A percentile compares a stretch with the other conserved stretches of the same genome.
Evolutionary conservation across 2,113 vertebrate species (phyloP).

Genomic region (Zapus hudsonius): DNA sequence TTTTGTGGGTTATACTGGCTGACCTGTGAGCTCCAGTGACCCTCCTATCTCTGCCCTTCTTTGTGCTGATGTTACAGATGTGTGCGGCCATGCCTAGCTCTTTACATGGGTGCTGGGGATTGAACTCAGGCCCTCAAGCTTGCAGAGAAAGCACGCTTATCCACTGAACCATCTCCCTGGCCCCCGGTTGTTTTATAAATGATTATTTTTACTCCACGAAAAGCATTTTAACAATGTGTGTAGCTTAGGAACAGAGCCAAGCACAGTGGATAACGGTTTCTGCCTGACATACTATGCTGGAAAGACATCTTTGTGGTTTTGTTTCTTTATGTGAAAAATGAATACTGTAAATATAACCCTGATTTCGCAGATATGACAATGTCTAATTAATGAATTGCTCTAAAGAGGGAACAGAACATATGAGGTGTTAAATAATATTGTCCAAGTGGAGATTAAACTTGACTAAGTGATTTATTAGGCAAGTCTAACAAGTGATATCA

Average conservation of each 20-base stretch:
- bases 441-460: constrained; percentile 62
- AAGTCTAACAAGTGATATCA: constrained; percentile 64
- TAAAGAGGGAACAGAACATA: constrained; percentile 52
- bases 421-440: constrained; percentile 70
- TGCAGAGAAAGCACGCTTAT: too few species aligned
- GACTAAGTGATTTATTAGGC: constrained; percentile 66
- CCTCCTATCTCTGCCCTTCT: too few species aligned
- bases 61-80: too few species aligned
- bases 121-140: too few species aligned
- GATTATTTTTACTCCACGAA: too few species aligned
- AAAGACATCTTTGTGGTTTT: neutral
- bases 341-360: neutral
- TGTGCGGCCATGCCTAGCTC: too few species aligned
- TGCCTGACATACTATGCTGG: neutral
- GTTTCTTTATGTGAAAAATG: constrained; percentile 39
- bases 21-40: too few species aligned
- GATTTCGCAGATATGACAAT: constrained; percentile 47
- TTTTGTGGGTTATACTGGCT: too few species aligned
- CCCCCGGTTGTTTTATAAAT: too few species aligned
- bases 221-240: neutral
- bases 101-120: too few species aligned
- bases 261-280: neutral
- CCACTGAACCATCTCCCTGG: too few species aligned
- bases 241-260: neutral
- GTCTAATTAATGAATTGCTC: constrained; percentile 61